Conservation (phyloP, 2,113 vertebrate genomes). For the Corythoichthys intestinalis region DNA sequence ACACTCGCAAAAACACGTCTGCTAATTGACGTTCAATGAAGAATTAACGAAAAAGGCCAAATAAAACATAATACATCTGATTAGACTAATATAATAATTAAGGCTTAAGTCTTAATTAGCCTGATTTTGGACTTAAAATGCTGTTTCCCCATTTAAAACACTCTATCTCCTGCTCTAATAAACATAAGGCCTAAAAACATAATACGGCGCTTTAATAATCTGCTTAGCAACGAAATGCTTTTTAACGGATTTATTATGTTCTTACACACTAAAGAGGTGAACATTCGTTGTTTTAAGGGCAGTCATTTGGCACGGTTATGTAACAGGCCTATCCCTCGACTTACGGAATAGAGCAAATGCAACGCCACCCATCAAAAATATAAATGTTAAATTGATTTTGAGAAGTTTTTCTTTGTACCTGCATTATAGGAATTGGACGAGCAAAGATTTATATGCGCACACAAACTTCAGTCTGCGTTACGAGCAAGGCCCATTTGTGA, state of each 20-base stretch:
- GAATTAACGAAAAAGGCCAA: neutral
- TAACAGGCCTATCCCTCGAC: neutral
- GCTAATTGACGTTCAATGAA: neutral
- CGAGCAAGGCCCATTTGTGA: neutral
- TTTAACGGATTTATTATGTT: neutral
- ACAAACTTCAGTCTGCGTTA: neutral
- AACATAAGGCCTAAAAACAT: slow-evolving; percentile 6
- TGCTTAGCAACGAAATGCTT: neutral
- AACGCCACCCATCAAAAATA: neutral
- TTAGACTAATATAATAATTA: neutral
- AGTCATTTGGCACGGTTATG: neutral
- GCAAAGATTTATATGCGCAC: neutral
- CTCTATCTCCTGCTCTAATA: neutral
- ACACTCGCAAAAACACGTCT: neutral
- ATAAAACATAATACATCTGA: neutral
- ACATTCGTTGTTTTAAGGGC: neutral
- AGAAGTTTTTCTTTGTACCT: neutral
- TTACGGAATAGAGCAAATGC: neutral
- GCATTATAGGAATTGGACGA: neutral
- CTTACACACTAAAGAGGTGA: neutral
- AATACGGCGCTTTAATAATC: slow-evolving; percentile 1
- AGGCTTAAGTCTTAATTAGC: neutral
- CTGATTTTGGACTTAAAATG: neutral
- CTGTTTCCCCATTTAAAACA: neutral
- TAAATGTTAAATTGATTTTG: neutral